Percentiles rank a stretch among this genome's conserved stretches.
phyloP scores from a whole-genome alignment of 2,888 invertebrate species.

The Steinernema scapterisci region DNA sequence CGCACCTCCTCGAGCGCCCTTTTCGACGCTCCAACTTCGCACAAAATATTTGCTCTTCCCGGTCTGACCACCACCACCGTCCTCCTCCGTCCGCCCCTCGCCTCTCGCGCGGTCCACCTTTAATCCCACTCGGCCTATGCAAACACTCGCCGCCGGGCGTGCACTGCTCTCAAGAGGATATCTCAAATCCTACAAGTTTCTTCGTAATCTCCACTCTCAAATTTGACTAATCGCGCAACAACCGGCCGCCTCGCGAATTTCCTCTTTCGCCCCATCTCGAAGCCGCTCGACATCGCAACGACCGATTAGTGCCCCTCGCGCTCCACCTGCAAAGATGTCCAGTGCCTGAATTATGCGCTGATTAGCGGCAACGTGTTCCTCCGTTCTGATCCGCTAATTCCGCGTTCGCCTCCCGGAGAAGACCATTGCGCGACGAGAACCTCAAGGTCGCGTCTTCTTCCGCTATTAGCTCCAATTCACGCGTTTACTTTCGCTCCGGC shows the following conservation, averaged over 20 bases:
- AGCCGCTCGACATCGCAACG: background rate
- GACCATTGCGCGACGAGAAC: background rate
- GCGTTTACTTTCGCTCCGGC: background rate
- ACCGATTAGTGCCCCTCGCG: conserved; percentile 5
- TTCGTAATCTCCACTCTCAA: conserved; percentile 18
- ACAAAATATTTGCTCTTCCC: conserved; percentile 25
- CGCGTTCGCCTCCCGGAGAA: background rate
- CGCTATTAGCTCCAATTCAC: conserved; percentile 13
- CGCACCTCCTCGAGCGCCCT: background rate
- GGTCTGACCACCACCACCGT: conserved; percentile 16
- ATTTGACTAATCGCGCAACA: conserved; percentile 14
- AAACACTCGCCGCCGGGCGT: conserved; percentile 7
- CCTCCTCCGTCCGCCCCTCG: conserved; percentile 6
- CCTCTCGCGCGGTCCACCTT: conserved; percentile 2
- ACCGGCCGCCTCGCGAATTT: background rate
- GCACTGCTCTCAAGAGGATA: conserved; percentile 27
- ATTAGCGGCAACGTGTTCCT: background rate
- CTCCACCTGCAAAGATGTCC: background rate
- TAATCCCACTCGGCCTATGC: conserved; percentile 27
- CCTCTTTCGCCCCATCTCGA: background rate
- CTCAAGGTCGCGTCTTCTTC: conserved; percentile 4
- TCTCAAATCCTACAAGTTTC: conserved; percentile 31
- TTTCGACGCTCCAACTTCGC: conserved; percentile 3
- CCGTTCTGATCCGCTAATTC: conserved; percentile 24
- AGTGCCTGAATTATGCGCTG: background rate